Evolutionary conservation across 1,140 invertebrate genomes (phyloP).

Genomic region (Protaetia brevitarsis): DNA sequence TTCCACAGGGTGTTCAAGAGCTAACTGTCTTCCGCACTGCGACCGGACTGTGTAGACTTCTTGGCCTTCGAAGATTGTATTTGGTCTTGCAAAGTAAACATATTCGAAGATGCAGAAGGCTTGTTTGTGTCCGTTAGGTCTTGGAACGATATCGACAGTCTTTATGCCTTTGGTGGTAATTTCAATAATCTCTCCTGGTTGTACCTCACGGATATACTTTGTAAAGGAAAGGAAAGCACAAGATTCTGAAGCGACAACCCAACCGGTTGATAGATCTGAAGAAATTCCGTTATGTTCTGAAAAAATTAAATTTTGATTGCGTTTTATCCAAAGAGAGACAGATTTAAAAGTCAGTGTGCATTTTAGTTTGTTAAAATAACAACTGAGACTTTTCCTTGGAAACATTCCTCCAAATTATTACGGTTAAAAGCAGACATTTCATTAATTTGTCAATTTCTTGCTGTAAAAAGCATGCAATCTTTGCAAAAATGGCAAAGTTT

Average conservation of each 20-base stretch:
- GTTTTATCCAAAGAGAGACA: too few relatives aligned
- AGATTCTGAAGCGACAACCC: slow-evolving; percentile 95
- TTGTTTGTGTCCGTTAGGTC: slow-evolving; percentile 63
- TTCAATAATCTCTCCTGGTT: slow-evolving; percentile 93
- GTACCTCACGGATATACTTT: slow-evolving; percentile 79
- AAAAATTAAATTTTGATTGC: too few relatives aligned
- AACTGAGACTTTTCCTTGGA: too few relatives aligned
- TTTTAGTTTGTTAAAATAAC: too few relatives aligned
- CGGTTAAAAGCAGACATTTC: too few relatives aligned
- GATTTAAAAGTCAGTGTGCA: too few relatives aligned
- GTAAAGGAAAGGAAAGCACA: slow-evolving; percentile 93
- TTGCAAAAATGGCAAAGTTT: too few relatives aligned
- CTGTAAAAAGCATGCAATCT: too few relatives aligned
- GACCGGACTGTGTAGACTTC: slow-evolving; percentile 94
- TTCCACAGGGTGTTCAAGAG: slow-evolving; percentile 81
- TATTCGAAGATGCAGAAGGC: slow-evolving; percentile 99
- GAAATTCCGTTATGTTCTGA: slow-evolving; percentile 40
- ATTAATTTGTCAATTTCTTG: too few relatives aligned
- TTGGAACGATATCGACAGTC: slow-evolving; percentile 79
- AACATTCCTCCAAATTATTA: too few relatives aligned
- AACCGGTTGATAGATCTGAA: slow-evolving; percentile 65
- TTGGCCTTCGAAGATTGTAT: slow-evolving; percentile 88
- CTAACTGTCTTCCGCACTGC: slow-evolving; percentile 87
- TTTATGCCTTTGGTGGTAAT: slow-evolving; percentile 78
- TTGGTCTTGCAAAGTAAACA: slow-evolving; percentile 94